Base-by-base conservation (phyloP, 2,888 invertebrate species). In the Sphinx pinastri region DNA sequence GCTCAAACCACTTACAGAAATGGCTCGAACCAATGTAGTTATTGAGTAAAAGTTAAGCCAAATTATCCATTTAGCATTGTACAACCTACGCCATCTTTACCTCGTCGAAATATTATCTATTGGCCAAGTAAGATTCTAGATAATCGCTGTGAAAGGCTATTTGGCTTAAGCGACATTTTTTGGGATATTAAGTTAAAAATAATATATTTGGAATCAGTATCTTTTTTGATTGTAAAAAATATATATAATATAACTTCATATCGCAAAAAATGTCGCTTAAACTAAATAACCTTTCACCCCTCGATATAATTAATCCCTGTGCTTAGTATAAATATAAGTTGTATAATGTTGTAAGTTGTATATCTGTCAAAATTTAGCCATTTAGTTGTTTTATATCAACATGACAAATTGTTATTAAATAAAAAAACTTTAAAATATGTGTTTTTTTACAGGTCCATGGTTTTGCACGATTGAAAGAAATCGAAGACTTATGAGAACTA, bases 381-480 rank as follows among this genome's bases (percentile, higher is more conserved):
- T 38, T 38, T 7, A 38, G 19, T 19, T 57, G 25, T 25, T 8
- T 19, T 57, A 25, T 11, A n/a, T 25, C 6, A 25, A 25, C 2
- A 47, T 67, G 25, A 25, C 14, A 51, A 8, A 51, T 25, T 38
- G 11, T 13, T 6, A 0, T 13, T 25, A 19, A 25, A 13, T 8
- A 16, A 16, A 3, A 25, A 16, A 3, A 38, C 38, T 38, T 38
- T 31, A 38, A n/a, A 60, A 13, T 47, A 58, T 68, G 16, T 71
- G 63, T 73, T 76, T 69, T 78, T 77, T 74, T 54, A 14, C 80
- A 84, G 84, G 80, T 84, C 81, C 84, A 84, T 82, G 84, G 74
- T 76, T 71, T 68, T 75, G 76, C 75, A 74, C 73, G 68, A 76
- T 71, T 71, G 76, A 72, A 76, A 75, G 76, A 77, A 75, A 74